Percentiles rank a stretch among this genome's conserved stretches.
Evolutionary conservation across 2,797 vertebrate genomes (phyloP).

Genomic region (Morus bassanus): DNA sequence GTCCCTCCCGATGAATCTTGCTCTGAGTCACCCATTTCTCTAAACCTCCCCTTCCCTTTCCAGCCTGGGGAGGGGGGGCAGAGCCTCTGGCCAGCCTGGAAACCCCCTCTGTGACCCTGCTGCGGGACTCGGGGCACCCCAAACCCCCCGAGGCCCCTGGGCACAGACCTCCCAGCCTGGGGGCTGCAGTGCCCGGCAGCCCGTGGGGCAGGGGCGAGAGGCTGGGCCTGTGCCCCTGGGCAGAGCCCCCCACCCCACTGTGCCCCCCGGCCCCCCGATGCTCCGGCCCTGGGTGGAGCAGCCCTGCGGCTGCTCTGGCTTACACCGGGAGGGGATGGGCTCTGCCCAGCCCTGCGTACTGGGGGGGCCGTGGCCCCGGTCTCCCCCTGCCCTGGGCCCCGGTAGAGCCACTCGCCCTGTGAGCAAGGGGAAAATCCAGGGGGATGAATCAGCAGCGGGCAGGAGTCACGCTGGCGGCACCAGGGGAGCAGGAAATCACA

Average conservation of each 20-base stretch:
- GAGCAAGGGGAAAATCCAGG: not conserved
- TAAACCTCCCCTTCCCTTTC: too few relatives aligned
- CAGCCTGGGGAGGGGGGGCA: not conserved
- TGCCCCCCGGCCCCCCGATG: fast-evolving
- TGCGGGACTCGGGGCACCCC: fast-evolving
- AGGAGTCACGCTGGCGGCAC: not conserved
- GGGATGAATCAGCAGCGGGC: not conserved
- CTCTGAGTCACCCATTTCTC: not conserved
- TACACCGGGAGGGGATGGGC: not conserved
- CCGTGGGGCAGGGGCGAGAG: not conserved
- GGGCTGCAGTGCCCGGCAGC: not conserved
- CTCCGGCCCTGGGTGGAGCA: not conserved
- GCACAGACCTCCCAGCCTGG: not conserved
- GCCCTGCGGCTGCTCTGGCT: not conserved
- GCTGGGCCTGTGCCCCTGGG: not conserved
- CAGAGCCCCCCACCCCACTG: not conserved
- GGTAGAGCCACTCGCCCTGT: fast-evolving
- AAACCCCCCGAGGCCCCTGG: fast-evolving
- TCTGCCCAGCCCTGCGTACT: fast-evolving
- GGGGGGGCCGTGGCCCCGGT: not conserved
- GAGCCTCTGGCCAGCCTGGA: not conserved
- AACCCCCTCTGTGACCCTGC: fast-evolving
- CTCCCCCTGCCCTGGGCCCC: fast-evolving
- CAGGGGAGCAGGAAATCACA: not conserved
- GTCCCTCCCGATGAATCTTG: not conserved